A percentile compares a stretch with the other conserved stretches of the same genome.
phyloP scores from a whole-genome alignment of 2,888 invertebrate species.

The Spialia ferax region DNA sequence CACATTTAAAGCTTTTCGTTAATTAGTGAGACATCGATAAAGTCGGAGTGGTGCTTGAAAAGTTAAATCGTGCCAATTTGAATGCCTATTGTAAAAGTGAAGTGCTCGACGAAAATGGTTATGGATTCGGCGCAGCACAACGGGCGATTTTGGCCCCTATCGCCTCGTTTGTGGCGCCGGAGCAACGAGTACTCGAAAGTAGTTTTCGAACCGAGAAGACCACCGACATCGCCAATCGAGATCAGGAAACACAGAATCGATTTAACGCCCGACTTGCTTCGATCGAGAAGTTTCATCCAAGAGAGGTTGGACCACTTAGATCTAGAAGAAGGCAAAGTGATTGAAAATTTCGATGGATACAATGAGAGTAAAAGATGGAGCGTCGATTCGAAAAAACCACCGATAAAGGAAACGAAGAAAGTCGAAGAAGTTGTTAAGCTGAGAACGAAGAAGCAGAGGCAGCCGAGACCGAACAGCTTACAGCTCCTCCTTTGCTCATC shows the following conservation, averaged over 20 bases:
- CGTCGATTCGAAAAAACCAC: conserved; percentile 70
- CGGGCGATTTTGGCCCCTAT: conserved; percentile 80
- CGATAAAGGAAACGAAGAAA: conserved; percentile 68
- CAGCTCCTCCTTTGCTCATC: conserved; percentile 79
- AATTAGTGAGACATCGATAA: conserved; percentile 59
- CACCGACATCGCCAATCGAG: conserved; percentile 72
- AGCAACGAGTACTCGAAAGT: conserved; percentile 81
- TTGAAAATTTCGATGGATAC: conserved; percentile 32
- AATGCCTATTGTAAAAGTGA: conserved; percentile 50
- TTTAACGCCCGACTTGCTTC: conserved; percentile 70
- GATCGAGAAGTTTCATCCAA: conserved; percentile 68
- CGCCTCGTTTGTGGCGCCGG: conserved; percentile 78
- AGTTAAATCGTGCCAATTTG: conserved; percentile 32
- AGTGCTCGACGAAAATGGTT: conserved; percentile 68
- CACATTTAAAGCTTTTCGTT: conserved; percentile 16
- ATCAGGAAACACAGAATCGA: conserved; percentile 61
- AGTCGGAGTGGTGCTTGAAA: conserved; percentile 53
- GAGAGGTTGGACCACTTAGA: conserved; percentile 69
- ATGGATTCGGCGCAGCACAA: conserved; percentile 77
- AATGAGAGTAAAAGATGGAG: conserved; percentile 66
- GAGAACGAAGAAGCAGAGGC: conserved; percentile 73
- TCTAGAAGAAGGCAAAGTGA: conserved; percentile 59
- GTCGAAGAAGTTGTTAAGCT: conserved; percentile 72
- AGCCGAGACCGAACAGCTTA: conserved; percentile 78
- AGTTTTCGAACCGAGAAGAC: conserved; percentile 78